Percentiles rank a stretch among this genome's conserved stretches.
Evolutionary conservation across 2,113 vertebrate genomes (phyloP).

Genomic region (Heterotis niloticus): DNA sequence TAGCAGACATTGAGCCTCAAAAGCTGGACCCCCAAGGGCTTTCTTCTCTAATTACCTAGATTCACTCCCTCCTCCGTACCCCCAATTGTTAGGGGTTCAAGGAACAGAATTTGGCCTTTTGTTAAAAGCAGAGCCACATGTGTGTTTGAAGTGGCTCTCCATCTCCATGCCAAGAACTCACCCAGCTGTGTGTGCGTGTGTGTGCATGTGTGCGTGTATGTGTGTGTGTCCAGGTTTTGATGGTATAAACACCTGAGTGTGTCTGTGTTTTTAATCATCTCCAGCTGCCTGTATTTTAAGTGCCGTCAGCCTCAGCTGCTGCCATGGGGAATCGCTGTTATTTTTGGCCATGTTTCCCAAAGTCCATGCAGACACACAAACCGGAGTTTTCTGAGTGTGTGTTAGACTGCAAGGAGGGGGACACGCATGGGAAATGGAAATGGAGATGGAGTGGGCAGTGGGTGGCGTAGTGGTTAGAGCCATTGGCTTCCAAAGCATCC

Average conservation of each 20-base stretch:
- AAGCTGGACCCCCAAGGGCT: neutral
- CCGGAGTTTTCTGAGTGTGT: conserved; percentile 38
- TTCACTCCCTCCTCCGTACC: neutral
- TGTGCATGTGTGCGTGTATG: no score
- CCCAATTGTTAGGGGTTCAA: conserved; percentile 1
- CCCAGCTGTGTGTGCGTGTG: neutral
- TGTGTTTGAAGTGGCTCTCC: conserved; percentile 9
- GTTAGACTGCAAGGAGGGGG: no score
- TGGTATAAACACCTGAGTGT: conserved; percentile 29
- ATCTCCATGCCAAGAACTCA: conserved; percentile 14
- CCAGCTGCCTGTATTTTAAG: conserved; percentile 25
- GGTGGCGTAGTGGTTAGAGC: no score
- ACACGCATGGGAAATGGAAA: no score
- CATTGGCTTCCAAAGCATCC: no score
- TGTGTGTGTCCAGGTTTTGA: conserved; percentile 28
- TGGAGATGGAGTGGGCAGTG: no score
- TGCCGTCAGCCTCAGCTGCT: conserved; percentile 44
- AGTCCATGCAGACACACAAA: conserved; percentile 58
- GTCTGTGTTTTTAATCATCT: conserved; percentile 62
- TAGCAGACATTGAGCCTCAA: neutral
- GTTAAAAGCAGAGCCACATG: neutral
- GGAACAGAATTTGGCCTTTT: neutral
- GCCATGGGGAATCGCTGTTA: conserved; percentile 55
- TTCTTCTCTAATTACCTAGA: conserved; percentile 16
- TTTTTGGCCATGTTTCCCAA: conserved; percentile 61